Evolutionary conservation across 2,797 vertebrate species (phyloP).

Genomic region (Artibeus lituratus): DNA sequence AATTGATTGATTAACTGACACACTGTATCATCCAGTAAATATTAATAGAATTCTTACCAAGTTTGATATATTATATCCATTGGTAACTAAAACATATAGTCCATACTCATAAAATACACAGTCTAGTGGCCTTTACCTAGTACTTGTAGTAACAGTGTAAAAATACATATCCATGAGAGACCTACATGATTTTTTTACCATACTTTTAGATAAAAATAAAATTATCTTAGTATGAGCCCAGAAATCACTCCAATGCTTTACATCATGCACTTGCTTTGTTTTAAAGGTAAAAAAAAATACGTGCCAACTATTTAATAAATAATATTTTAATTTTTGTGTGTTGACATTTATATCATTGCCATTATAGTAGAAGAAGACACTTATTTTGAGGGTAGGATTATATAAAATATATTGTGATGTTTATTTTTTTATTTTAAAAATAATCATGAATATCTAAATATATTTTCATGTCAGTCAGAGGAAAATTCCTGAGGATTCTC

Average conservation of each 20-base stretch:
- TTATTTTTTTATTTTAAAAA: background rate
- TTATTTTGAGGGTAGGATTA: slow-evolving; percentile 2
- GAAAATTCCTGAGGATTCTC: background rate
- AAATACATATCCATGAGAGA: background rate
- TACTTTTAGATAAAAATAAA: background rate
- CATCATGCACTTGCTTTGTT: background rate
- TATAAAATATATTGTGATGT: background rate
- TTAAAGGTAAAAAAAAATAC: background rate
- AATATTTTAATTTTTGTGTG: background rate
- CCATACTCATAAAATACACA: background rate
- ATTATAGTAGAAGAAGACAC: background rate
- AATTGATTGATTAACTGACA: background rate
- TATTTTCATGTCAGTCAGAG: background rate
- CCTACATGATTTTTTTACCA: background rate
- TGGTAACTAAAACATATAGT: background rate
- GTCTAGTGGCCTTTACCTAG: background rate
- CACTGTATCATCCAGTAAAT: background rate
- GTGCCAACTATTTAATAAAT: background rate
- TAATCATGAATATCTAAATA: background rate
- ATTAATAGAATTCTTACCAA: background rate
- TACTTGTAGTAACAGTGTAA: background rate
- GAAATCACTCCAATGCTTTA: background rate
- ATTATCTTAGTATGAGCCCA: background rate
- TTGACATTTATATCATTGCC: background rate
- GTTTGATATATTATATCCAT: background rate